phyloP scores from a whole-genome alignment of 2,888 invertebrate species.

The Lepidochitona cinerea region DNA sequence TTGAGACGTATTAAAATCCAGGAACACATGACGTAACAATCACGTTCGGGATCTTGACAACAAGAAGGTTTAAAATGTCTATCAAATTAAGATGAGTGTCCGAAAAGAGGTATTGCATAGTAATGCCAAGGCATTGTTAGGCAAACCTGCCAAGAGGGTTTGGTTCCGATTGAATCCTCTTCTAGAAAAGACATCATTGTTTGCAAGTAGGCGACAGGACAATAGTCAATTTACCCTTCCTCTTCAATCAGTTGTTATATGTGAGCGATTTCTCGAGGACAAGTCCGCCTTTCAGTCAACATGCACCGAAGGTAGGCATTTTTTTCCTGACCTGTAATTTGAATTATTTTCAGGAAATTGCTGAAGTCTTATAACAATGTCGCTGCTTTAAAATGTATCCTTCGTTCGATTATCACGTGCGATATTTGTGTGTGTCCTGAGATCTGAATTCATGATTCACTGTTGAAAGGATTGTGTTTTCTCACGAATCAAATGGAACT shows the following conservation, averaged over 20 bases:
- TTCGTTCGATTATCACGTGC: too few species aligned
- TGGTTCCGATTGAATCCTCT: not conserved
- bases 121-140: not conserved
- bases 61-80: not conserved
- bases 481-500: too few species aligned
- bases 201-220: not conserved
- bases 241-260: not conserved
- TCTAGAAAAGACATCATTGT: conserved; percentile 3
- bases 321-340: too few species aligned
- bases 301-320: not conserved
- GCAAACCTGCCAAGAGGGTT: not conserved
- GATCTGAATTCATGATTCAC: too few species aligned
- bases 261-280: not conserved
- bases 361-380: too few species aligned
- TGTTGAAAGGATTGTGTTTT: too few species aligned
- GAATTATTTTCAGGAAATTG: too few species aligned
- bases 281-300: not conserved
- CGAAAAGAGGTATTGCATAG: not conserved
- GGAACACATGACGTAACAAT: too few species aligned
- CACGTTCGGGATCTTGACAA: too few species aligned
- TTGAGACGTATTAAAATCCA: too few species aligned
- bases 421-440: too few species aligned
- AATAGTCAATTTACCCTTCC: not conserved
- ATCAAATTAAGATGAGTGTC: not conserved
- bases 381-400: too few species aligned